Evolutionary conservation across 2,797 vertebrate species (phyloP).

Genomic region (Luscinia megarhynchos): DNA sequence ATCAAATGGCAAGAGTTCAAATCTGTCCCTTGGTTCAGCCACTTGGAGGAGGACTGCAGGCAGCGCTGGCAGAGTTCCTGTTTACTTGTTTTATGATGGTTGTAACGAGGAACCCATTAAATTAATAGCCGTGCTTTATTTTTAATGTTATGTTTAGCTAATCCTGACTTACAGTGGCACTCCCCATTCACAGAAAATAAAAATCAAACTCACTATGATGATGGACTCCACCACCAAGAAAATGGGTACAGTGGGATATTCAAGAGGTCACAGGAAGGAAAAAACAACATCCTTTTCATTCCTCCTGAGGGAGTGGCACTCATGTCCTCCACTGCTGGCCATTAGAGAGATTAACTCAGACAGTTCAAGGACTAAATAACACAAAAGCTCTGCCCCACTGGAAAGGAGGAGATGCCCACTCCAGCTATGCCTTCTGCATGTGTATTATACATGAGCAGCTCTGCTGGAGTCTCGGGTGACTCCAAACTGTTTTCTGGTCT

Average conservation of each 20-base stretch:
- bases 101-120: slow-evolving; percentile 72
- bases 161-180: slow-evolving; percentile 61
- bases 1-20: slow-evolving; percentile 54
- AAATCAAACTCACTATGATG: neutral
- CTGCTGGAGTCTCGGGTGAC: neutral
- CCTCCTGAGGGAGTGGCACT: neutral
- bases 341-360: neutral
- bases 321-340: neutral
- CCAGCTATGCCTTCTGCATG: no score
- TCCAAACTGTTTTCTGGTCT: neutral
- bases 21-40: slow-evolving; percentile 41
- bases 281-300: neutral
- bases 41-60: slow-evolving; percentile 29
- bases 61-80: slow-evolving; percentile 67
- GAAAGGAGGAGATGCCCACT: neutral
- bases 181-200: slow-evolving; percentile 47
- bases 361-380: neutral
- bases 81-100: slow-evolving; percentile 73
- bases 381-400: neutral
- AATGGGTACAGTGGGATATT: neutral
- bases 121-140: slow-evolving; percentile 75
- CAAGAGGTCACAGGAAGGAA: neutral
- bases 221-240: neutral
- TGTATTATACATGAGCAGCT: neutral
- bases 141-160: slow-evolving; percentile 76